Evolutionary conservation across 2,113 vertebrate species (phyloP).

Genomic region (Pogona vitticeps): DNA sequence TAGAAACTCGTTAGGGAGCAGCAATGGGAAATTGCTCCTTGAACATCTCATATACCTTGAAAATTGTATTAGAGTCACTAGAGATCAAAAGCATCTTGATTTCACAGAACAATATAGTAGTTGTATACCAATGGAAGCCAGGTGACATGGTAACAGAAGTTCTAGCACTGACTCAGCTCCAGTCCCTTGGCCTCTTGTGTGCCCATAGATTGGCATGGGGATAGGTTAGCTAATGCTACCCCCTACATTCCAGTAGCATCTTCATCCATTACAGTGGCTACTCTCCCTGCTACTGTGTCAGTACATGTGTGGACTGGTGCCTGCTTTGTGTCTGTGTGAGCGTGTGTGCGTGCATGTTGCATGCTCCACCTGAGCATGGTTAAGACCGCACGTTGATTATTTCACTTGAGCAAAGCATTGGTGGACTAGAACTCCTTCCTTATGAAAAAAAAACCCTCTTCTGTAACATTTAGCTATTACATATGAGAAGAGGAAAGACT

Average conservation of each 20-base stretch:
- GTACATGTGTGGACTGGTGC: conserved; percentile 27
- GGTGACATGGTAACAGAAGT: neutral
- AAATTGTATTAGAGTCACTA: no score
- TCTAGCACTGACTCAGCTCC: neutral
- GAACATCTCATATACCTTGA: no score
- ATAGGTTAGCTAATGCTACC: neutral
- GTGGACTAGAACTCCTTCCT: neutral
- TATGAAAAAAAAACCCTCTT: neutral
- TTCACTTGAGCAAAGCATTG: conserved; percentile 10
- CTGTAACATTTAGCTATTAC: neutral
- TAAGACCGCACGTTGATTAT: conserved; percentile 3
- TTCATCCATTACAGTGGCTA: conserved; percentile 22
- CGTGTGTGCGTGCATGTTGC: conserved; percentile 59
- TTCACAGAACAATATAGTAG: no score
- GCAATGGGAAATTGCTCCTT: no score
- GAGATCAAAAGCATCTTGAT: no score
- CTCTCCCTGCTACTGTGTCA: conserved; percentile 17
- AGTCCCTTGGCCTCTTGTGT: neutral
- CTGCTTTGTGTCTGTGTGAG: conserved; percentile 18
- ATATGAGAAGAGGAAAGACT: neutral
- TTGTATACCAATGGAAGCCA: neutral
- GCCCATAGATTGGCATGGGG: neutral
- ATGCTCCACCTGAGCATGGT: conserved; percentile 14
- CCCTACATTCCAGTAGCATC: conserved; percentile 34
- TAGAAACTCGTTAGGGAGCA: neutral